phyloP scores from a whole-genome alignment of 2,113 vertebrate species.

The Naja naja region DNA sequence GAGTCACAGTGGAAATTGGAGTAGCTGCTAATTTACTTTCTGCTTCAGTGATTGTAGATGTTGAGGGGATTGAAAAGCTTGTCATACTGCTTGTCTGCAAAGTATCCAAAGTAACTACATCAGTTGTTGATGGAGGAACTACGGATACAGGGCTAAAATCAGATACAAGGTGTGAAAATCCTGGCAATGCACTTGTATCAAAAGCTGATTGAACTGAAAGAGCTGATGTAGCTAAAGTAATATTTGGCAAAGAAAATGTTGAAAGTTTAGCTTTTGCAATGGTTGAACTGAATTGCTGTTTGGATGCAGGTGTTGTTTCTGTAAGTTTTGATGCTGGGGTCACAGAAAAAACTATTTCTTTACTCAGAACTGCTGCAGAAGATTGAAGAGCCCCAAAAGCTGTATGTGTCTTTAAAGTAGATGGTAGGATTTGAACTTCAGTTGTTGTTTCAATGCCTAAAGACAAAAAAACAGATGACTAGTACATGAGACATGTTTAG shows the following conservation, averaged over 20 bases:
- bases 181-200: background rate
- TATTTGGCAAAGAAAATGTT: background rate
- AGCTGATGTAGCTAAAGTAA: background rate
- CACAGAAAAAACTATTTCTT: background rate
- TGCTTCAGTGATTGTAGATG: slow-evolving; percentile 9
- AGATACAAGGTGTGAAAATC: background rate
- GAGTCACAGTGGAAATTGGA: slow-evolving; percentile 12
- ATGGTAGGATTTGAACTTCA: slow-evolving; percentile 21
- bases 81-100: slow-evolving; percentile 22
- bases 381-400: background rate
- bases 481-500: background rate
- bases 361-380: background rate
- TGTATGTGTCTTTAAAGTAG: slow-evolving; percentile 19
- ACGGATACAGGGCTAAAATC: slow-evolving; percentile 40
- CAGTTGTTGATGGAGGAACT: slow-evolving; percentile 5
- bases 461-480: slow-evolving; percentile 42
- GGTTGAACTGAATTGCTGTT: slow-evolving; percentile 29
- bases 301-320: slow-evolving; percentile 25
- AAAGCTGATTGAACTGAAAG: slow-evolving; percentile 34
- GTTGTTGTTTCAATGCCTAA: slow-evolving; percentile 80
- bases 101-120: slow-evolving; percentile 12
- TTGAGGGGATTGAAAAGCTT: background rate
- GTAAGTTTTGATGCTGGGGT: slow-evolving; percentile 6
- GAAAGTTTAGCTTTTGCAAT: slow-evolving; percentile 25
- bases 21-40: slow-evolving; percentile 24